phyloP scores from a whole-genome alignment of 1,140 invertebrate genomes.

The Drosophila rufa region DNA sequence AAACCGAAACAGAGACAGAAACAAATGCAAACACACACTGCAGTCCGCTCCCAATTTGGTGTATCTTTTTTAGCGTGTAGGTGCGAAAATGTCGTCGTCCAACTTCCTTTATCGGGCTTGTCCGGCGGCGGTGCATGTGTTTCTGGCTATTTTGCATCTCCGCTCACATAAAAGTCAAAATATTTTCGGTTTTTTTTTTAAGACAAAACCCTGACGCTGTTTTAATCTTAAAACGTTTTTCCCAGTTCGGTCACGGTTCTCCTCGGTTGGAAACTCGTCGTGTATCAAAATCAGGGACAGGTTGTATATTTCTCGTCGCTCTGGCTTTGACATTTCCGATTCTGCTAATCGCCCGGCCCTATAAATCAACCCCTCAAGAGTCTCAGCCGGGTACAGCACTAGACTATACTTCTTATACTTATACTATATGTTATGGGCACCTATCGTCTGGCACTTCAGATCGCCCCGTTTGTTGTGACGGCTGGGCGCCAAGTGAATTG shows the following conservation, averaged over 20 bases:
- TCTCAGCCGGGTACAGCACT: slow-evolving; percentile 14
- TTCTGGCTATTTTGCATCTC: slow-evolving; percentile 49
- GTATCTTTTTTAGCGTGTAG: slow-evolving; percentile 63
- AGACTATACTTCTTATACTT: slow-evolving; percentile 28
- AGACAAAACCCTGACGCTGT: slow-evolving; percentile 5
- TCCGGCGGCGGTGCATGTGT: slow-evolving; percentile 6
- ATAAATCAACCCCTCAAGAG: slow-evolving; percentile 55
- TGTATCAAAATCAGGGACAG: slow-evolving; percentile 62
- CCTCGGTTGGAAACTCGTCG: slow-evolving; percentile 22
- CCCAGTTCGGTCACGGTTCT: slow-evolving; percentile 41
- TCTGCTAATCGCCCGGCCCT: slow-evolving; percentile 45
- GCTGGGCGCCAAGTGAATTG: slow-evolving; percentile 29
- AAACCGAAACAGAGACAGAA: slow-evolving; percentile 43
- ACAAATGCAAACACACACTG: slow-evolving; percentile 62
- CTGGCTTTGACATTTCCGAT: slow-evolving; percentile 58
- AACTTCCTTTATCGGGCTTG: slow-evolving; percentile 56
- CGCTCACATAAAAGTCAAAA: slow-evolving; percentile 54
- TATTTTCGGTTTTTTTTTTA: slow-evolving; percentile 34
- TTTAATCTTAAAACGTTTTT: slow-evolving; percentile 58
- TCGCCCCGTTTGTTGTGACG: slow-evolving; percentile 42
- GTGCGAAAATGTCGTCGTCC: slow-evolving; percentile 56
- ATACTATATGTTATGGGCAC: slow-evolving; percentile 16
- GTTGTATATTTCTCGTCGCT: slow-evolving; percentile 45
- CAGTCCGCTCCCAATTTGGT: slow-evolving; percentile 43
- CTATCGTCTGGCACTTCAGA: slow-evolving; percentile 52